phyloP scores from a whole-genome alignment of 37 sponge, comb jelly and placozoan species.

The Trichoplax adhaerens region DNA sequence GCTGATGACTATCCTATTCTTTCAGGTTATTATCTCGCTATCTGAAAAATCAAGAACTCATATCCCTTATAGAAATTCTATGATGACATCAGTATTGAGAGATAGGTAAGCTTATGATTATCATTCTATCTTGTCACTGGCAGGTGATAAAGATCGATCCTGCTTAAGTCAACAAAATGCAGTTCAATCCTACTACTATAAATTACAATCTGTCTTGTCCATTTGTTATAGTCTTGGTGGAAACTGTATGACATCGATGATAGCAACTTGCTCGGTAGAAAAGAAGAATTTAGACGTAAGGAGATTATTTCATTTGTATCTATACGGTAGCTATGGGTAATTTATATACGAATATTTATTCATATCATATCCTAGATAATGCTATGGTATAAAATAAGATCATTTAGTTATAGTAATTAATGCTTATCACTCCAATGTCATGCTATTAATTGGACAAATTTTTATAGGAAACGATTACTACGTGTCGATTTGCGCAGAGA shows the following conservation, averaged over 20 bases:
- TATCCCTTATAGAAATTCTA: constrained; percentile 93
- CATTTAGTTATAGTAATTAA: too few species aligned
- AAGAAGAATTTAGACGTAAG: constrained; percentile 78
- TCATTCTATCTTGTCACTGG: neutral
- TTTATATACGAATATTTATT: too few species aligned
- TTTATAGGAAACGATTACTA: constrained; percentile 77
- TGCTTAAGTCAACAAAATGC: too few species aligned
- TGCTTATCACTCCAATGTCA: neutral
- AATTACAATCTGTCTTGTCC: too few species aligned
- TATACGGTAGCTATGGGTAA: too few species aligned
- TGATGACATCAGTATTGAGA: constrained; percentile 95
- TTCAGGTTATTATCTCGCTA: constrained; percentile 85
- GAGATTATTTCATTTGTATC: neutral
- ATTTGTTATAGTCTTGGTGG: constrained; percentile 70
- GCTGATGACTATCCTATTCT: neutral
- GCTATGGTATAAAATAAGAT: too few species aligned
- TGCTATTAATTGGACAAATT: neutral
- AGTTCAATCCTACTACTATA: too few species aligned
- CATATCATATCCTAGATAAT: too few species aligned
- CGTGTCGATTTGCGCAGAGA: constrained; percentile 95
- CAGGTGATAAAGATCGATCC: too few species aligned
- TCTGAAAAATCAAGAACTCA: constrained; percentile 85
- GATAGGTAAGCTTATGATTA: constrained; percentile 50
- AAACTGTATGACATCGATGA: constrained; percentile 95
- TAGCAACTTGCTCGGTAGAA: constrained; percentile 91